Percentiles rank a stretch among this genome's conserved stretches.
Evolutionary conservation across 2,888 invertebrate species (phyloP).

Genomic region (Ceramica pisi): DNA sequence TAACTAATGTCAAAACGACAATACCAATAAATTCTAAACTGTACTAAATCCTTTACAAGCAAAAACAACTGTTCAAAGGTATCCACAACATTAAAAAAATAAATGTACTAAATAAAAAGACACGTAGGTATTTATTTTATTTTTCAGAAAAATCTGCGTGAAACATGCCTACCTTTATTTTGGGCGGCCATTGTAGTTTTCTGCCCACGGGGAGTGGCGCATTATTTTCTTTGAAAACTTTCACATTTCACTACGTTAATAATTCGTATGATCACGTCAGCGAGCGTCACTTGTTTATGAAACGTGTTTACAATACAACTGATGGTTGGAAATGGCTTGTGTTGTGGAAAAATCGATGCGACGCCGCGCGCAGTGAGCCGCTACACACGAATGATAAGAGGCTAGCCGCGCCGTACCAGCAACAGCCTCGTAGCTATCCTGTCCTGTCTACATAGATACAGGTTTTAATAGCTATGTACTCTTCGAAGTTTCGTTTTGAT

Average conservation of each 20-base stretch:
- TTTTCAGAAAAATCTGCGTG: slow-evolving; percentile 63
- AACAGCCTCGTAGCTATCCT: slow-evolving; percentile 65
- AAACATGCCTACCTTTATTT: slow-evolving; percentile 85
- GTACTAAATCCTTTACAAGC: slow-evolving; percentile 41
- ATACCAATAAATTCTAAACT: slow-evolving; percentile 64
- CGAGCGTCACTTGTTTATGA: slow-evolving; percentile 72
- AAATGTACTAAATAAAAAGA: neutral
- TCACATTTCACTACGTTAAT: slow-evolving; percentile 78
- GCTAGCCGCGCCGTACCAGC: slow-evolving; percentile 71
- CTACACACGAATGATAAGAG: slow-evolving; percentile 82
- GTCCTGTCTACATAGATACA: slow-evolving; percentile 65
- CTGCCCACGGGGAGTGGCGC: slow-evolving; percentile 75
- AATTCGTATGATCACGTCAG: slow-evolving; percentile 58
- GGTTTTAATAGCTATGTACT: slow-evolving; percentile 51
- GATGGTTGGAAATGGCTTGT: slow-evolving; percentile 85
- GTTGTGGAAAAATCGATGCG: slow-evolving; percentile 88
- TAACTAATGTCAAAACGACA: slow-evolving; percentile 75
- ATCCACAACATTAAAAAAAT: neutral
- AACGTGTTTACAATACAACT: slow-evolving; percentile 86
- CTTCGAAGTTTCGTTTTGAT: slow-evolving; percentile 38
- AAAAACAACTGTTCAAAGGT: slow-evolving; percentile 1
- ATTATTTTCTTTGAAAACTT: slow-evolving; percentile 79
- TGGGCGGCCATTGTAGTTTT: slow-evolving; percentile 84
- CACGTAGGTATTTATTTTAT: slow-evolving; percentile 58
- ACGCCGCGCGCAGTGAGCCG: slow-evolving; percentile 85